Evolutionary conservation across 2,888 invertebrate genomes (phyloP).

Genomic region (Cantharis lateralis): DNA sequence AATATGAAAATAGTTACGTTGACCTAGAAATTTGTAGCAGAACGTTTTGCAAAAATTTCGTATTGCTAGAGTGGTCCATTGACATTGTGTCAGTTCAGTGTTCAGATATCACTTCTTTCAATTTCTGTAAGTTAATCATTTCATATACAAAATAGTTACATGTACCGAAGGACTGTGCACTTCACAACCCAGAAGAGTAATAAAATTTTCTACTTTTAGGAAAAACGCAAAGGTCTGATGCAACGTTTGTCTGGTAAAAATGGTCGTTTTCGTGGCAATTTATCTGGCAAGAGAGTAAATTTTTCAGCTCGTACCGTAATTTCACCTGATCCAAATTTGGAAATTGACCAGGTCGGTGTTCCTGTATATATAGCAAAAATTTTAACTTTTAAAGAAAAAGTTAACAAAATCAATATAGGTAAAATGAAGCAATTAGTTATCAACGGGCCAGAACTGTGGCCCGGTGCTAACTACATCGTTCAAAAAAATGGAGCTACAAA

Average conservation of each 20-base stretch:
- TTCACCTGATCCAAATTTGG: slow-evolving; percentile 97
- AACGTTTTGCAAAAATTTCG: no score
- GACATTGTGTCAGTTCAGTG: no score
- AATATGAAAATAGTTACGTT: no score
- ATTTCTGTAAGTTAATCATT: no score
- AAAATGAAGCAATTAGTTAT: slow-evolving; percentile 80
- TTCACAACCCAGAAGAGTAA: no score
- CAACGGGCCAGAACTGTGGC: slow-evolving; percentile 91
- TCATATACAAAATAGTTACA: no score
- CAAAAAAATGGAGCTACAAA: neutral
- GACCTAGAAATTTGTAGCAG: no score
- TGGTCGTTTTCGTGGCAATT: slow-evolving; percentile 95
- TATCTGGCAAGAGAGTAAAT: slow-evolving; percentile 97
- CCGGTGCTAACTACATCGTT: slow-evolving; percentile 96
- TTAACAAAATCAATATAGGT: slow-evolving; percentile 84
- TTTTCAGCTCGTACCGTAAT: slow-evolving; percentile 98
- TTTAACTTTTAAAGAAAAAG: slow-evolving; percentile 93
- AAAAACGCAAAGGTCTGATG: slow-evolving; percentile 86
- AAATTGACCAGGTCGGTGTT: slow-evolving; percentile 97
- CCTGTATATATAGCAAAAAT: slow-evolving; percentile 94
- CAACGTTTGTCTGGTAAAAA: slow-evolving; percentile 97
- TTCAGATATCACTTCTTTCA: no score
- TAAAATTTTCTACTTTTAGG: slow-evolving; percentile 59
- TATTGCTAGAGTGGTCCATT: no score
- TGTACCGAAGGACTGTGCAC: no score